phyloP scores from a whole-genome alignment of 2,113 vertebrate genomes.

The Romanogobio albipinnatus region DNA sequence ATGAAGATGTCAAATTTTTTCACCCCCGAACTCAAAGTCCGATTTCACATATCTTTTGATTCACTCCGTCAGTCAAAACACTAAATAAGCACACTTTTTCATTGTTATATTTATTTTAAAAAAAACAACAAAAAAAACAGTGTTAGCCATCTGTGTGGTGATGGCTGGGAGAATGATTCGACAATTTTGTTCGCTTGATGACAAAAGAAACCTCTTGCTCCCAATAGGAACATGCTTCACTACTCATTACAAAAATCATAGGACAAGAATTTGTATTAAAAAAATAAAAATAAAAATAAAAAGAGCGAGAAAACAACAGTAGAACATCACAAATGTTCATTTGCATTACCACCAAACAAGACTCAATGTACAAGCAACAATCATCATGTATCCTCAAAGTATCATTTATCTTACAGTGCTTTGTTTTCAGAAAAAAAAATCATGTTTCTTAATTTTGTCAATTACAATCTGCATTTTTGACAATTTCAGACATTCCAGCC shows the following conservation, averaged over 20 bases:
- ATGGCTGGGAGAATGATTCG: constrained; percentile 5
- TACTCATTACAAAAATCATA: constrained; percentile 54
- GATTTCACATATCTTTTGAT: too few species aligned
- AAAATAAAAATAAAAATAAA: background rate
- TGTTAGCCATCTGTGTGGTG: background rate
- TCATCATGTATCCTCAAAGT: constrained; percentile 21
- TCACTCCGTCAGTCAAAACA: too few species aligned
- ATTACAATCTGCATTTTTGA: constrained; percentile 27
- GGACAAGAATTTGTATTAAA: background rate
- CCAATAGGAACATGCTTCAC: constrained; percentile 2
- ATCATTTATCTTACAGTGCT: constrained; percentile 42
- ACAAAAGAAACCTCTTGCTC: background rate
- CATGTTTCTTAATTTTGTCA: constrained; percentile 46
- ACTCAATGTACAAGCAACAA: constrained; percentile 29
- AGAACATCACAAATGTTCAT: constrained; percentile 19
- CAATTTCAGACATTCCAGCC: constrained; percentile 38
- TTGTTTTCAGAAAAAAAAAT: constrained; percentile 46
- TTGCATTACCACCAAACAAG: constrained; percentile 28
- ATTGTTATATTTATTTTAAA: constrained; percentile 6
- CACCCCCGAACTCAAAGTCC: too few species aligned
- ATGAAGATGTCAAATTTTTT: too few species aligned
- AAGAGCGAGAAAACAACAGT: background rate
- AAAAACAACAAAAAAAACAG: background rate
- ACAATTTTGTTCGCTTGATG: background rate
- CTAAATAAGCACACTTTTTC: background rate